Evolutionary conservation across 2,797 vertebrate genomes (phyloP).

Genomic region (Phyllotis vaccarum): DNA sequence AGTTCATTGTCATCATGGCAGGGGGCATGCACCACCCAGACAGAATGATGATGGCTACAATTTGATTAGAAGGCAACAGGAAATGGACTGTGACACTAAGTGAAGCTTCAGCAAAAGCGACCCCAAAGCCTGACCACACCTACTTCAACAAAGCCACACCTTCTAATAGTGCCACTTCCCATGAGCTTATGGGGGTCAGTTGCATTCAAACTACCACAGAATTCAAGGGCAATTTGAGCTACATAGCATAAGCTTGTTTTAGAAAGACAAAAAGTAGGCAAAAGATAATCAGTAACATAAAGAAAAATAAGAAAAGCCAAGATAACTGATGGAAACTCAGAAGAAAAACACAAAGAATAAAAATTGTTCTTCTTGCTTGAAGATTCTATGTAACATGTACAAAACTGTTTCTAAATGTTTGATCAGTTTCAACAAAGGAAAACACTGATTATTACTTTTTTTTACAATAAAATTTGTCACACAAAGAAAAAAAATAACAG

Average conservation of each 20-base stretch:
- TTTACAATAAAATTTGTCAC: neutral
- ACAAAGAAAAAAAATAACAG: slow-evolving; percentile 1
- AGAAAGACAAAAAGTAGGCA: too few species aligned
- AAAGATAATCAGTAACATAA: neutral
- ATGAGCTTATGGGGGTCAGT: neutral
- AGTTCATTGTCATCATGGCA: neutral
- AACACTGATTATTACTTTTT: neutral
- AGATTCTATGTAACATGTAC: neutral
- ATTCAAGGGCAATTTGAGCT: neutral
- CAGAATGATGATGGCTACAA: neutral
- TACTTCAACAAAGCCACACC: neutral
- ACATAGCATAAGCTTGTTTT: too few species aligned
- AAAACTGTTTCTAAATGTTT: neutral
- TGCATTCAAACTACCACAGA: neutral
- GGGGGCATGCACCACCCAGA: neutral
- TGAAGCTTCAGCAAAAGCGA: too few species aligned
- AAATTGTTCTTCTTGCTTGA: neutral
- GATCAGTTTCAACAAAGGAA: neutral
- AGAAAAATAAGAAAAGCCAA: neutral
- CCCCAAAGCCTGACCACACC: neutral
- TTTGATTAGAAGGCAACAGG: neutral
- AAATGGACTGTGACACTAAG: too few species aligned
- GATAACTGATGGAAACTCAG: neutral
- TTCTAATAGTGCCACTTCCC: neutral
- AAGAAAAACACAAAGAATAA: neutral